Conservation (phyloP, 2,797 vertebrate species). For the Megaceryle alcyon region DNA sequence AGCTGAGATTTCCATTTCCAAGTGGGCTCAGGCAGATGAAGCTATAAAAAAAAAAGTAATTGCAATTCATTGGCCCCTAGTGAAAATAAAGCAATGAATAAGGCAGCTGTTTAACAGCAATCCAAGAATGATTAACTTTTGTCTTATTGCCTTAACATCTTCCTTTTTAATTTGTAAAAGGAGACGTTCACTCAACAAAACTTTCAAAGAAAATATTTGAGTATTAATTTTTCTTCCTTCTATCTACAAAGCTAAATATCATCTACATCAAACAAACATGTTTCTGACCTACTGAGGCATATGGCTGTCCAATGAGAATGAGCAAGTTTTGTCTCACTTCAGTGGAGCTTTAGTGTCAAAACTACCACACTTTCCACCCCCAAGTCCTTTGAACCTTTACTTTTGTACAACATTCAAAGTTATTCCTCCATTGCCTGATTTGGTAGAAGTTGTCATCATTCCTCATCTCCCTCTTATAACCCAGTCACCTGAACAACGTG, state of each 20-base stretch:
- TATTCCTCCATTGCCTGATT: neutral
- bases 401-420: neutral
- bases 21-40: constrained; percentile 50
- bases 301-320: neutral
- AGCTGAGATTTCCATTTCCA: constrained; percentile 17
- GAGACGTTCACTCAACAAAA: neutral
- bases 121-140: constrained; percentile 40
- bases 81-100: constrained; percentile 44
- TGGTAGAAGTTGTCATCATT: neutral
- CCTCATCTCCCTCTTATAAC: neutral
- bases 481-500: neutral
- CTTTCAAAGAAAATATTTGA: neutral
- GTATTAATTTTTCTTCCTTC: neutral
- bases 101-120: constrained; percentile 45
- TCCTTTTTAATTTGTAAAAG: neutral
- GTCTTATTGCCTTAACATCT: constrained; percentile 7
- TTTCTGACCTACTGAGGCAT: neutral
- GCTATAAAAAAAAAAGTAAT: constrained; percentile 28
- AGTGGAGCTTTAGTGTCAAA: neutral
- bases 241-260: neutral
- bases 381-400: neutral
- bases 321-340: neutral
- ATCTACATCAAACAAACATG: neutral
- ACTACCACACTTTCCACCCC: neutral
- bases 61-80: constrained; percentile 1